Percentiles rank a stretch among this genome's conserved stretches.
Evolutionary conservation across 2,888 invertebrate genomes (phyloP).

Genomic region (Automeris io): DNA sequence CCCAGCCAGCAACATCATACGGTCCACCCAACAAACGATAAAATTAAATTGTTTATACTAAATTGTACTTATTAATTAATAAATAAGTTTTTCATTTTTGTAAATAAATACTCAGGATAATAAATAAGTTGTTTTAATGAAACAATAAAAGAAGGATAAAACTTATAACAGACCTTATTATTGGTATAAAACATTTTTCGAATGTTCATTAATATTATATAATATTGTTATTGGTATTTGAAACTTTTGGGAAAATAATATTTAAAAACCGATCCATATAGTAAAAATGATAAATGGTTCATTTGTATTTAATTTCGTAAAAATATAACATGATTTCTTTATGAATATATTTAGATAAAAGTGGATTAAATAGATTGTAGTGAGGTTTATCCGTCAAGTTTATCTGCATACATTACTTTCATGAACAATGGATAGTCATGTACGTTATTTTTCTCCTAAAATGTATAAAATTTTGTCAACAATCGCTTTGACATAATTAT

Average conservation of each 20-base stretch:
- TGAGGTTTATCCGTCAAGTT: constrained; percentile 19
- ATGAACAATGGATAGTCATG: constrained; percentile 37
- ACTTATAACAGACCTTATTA: no score
- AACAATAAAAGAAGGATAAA: no score
- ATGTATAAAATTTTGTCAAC: constrained; percentile 13
- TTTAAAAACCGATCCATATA: no score
- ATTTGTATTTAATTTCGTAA: no score
- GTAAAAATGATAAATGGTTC: no score
- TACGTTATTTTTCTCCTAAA: constrained; percentile 26
- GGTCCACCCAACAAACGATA: constrained; percentile 47
- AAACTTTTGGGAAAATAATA: no score
- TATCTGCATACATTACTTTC: constrained; percentile 43
- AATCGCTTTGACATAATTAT: constrained; percentile 8
- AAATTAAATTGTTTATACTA: constrained; percentile 12
- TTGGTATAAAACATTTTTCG: no score
- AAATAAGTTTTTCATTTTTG: constrained; percentile 29
- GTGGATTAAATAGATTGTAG: neutral
- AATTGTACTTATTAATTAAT: constrained; percentile 25
- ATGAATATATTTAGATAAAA: neutral
- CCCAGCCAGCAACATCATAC: constrained; percentile 47
- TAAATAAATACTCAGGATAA: constrained; percentile 30
- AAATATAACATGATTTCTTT: neutral
- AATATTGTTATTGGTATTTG: no score
- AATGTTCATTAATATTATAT: no score
- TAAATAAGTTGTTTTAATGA: constrained; percentile 20